Conservation (phyloP, 2,888 invertebrate species). For the Argyresthia albistria region DNA sequence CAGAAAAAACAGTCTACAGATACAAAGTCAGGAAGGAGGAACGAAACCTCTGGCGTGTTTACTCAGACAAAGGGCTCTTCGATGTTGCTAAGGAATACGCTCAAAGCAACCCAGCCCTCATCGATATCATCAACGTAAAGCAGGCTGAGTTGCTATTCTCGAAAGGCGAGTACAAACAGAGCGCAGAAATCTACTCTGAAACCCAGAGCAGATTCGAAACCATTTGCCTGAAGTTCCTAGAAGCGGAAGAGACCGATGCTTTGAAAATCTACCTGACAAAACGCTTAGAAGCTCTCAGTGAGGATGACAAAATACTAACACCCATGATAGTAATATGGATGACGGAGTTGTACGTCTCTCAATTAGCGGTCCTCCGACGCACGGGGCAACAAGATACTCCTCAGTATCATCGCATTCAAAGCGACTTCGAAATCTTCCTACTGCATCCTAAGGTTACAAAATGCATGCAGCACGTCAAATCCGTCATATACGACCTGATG, state of each 20-base stretch:
- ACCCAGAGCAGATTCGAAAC: constrained; percentile 95
- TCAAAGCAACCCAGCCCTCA: constrained; percentile 82
- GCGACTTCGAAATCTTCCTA: constrained; percentile 85
- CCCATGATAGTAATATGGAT: constrained; percentile 97
- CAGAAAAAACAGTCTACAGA: constrained; percentile 87
- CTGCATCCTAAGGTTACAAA: constrained; percentile 79
- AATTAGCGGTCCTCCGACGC: constrained; percentile 82
- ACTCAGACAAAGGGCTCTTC: constrained; percentile 88
- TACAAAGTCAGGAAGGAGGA: constrained; percentile 89
- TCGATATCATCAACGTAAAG: constrained; percentile 88
- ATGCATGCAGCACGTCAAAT: constrained; percentile 86
- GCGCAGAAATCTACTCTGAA: constrained; percentile 91
- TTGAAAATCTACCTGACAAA: constrained; percentile 89
- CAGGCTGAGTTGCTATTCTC: constrained; percentile 91
- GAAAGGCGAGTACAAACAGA: constrained; percentile 82
- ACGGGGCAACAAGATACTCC: constrained; percentile 46
- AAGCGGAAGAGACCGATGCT: constrained; percentile 85
- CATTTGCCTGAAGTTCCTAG: constrained; percentile 91
- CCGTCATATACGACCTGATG: constrained; percentile 91
- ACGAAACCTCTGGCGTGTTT: constrained; percentile 90
- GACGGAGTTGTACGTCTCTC: constrained; percentile 91
- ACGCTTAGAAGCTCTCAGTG: constrained; percentile 81
- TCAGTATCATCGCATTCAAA: constrained; percentile 76
- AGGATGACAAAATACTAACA: constrained; percentile 87
- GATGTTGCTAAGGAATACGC: constrained; percentile 90